phyloP scores from a whole-genome alignment of 2,797 vertebrate genomes.

The Monodelphis domestica region DNA sequence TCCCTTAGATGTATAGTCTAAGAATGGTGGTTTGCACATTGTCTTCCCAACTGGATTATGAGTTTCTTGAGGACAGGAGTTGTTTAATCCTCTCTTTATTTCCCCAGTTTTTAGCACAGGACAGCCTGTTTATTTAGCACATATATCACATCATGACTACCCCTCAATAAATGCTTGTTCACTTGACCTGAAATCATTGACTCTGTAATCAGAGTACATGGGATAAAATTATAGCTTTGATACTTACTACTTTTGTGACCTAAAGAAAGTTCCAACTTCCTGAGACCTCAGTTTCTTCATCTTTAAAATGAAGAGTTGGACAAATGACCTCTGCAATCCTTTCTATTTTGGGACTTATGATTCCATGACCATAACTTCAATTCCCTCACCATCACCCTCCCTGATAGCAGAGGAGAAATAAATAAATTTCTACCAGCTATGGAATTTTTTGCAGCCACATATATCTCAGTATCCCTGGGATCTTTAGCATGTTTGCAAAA shows the following conservation, averaged over 20 bases:
- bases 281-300: not conserved
- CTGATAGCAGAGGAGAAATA: not conserved
- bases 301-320: not conserved
- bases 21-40: not conserved
- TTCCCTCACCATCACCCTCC: not conserved
- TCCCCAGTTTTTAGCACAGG: not conserved
- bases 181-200: not conserved
- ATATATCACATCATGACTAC: not conserved
- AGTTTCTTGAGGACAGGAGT: not conserved
- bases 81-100: not conserved
- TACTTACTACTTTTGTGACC: not conserved
- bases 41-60: not conserved
- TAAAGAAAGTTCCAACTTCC: not conserved
- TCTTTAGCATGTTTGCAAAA: not conserved
- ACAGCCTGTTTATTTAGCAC: not conserved
- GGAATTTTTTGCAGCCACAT: not conserved
- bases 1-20: not conserved
- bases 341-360: not conserved
- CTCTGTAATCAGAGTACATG: not conserved
- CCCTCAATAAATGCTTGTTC: not conserved
- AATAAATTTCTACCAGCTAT: not conserved
- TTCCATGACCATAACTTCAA: not conserved
- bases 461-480: not conserved
- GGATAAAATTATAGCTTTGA: not conserved
- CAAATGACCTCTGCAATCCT: not conserved